These are phyloP conservation scores for Parasteatoda lunata DNA, from an alignment of 2,888 invertebrate species.

Conservation along the genomic window DNA sequence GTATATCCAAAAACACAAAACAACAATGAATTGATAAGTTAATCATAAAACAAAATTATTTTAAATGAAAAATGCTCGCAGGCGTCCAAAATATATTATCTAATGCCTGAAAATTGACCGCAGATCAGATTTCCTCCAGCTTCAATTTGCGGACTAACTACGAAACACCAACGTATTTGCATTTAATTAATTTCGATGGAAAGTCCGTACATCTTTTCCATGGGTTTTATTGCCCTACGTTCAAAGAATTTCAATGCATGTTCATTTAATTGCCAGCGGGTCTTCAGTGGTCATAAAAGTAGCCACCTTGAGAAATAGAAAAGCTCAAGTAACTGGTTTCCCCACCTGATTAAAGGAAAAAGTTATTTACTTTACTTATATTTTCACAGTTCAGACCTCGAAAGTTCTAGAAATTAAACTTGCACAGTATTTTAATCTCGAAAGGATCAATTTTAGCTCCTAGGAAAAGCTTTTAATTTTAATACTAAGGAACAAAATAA, in stretches of 20 bases:
- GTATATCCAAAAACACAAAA: too few species aligned
- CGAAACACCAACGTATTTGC: slow-evolving; percentile 1
- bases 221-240: background rate
- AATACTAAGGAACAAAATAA: too few species aligned
- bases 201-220: background rate
- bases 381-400: too few species aligned
- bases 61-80: background rate
- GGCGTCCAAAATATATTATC: background rate
- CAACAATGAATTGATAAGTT: too few species aligned
- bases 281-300: background rate
- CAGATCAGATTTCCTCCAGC: slow-evolving; percentile 12
- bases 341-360: slow-evolving; percentile 17
- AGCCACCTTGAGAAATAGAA: background rate
- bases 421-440: too few species aligned
- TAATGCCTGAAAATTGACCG: background rate
- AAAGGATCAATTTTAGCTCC: too few species aligned
- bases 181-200: slow-evolving; percentile 34
- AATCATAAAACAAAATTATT: too few species aligned
- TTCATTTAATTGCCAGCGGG: slow-evolving; percentile 42
- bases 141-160: too few species aligned
- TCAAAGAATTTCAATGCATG: slow-evolving; percentile 32
- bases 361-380: slow-evolving; percentile 5
- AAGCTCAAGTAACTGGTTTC: slow-evolving; percentile 24
- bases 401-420: too few species aligned
- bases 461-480: too few species aligned